These are phyloP conservation scores for Oreochromis niloticus DNA, from an alignment of 2,113 vertebrate genomes.

Conservation along the genomic window DNA sequence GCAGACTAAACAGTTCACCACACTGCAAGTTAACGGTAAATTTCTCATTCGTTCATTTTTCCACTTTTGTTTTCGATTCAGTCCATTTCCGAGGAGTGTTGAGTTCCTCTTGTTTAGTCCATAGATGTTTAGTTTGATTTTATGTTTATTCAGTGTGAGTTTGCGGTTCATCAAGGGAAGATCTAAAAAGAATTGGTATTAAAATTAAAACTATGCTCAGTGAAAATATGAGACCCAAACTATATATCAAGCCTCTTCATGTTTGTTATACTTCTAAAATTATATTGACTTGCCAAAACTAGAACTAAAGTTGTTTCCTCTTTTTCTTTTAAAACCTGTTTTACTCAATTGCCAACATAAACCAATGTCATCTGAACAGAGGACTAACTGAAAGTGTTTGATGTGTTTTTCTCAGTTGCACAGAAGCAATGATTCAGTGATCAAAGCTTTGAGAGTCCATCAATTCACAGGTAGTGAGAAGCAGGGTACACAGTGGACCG, in stretches of 20 bases:
- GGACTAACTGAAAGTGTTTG: background rate
- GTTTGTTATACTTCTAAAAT: background rate
- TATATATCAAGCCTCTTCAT: background rate
- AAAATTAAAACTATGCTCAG: background rate
- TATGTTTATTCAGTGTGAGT: background rate
- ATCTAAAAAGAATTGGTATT: background rate
- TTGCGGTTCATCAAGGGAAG: accelerated
- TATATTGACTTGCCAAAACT: background rate
- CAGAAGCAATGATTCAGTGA: background rate
- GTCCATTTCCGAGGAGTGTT: accelerated
- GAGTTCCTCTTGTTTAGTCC: background rate
- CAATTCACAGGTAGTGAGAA: background rate
- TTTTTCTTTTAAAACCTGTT: background rate
- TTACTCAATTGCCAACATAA: background rate
- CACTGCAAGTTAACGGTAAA: background rate
- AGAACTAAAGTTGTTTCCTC: background rate
- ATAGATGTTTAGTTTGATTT: background rate
- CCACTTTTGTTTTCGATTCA: background rate
- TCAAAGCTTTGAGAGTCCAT: background rate
- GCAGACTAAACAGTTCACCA: background rate
- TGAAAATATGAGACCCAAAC: background rate
- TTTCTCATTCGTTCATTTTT: background rate
- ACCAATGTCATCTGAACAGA: too few relatives aligned
- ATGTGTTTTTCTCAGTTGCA: background rate
- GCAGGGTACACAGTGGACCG: background rate